These are phyloP conservation scores for Simalia tracyae DNA, from an alignment of 2,797 vertebrate species.

Conservation along the genomic window DNA sequence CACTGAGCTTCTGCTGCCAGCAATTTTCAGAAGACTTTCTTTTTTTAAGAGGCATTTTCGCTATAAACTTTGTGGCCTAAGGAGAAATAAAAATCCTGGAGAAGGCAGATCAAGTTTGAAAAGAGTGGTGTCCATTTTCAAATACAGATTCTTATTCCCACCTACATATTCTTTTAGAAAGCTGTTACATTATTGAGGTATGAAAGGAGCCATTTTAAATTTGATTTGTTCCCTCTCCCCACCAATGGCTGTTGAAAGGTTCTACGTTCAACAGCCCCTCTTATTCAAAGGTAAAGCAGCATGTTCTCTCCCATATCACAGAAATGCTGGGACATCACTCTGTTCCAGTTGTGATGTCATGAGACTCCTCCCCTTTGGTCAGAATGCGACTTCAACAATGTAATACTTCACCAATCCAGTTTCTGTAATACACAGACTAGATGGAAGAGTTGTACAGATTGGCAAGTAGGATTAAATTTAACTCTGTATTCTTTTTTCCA, in stretches of 20 bases:
- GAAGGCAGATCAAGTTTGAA: not conserved
- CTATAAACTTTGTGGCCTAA: not conserved
- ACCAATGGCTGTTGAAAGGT: not conserved
- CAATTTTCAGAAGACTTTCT: constrained; percentile 54
- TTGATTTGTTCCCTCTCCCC: not conserved
- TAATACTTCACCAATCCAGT: not conserved
- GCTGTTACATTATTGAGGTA: not conserved
- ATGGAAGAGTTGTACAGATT: not conserved
- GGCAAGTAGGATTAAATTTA: not conserved
- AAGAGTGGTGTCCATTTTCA: constrained; percentile 4
- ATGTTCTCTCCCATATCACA: constrained; percentile 7
- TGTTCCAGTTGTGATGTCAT: constrained; percentile 36
- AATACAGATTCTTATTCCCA: not conserved
- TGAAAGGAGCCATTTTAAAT: constrained; percentile 3
- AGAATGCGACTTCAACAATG: not conserved
- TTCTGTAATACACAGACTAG: not conserved
- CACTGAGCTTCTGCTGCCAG: constrained; percentile 27
- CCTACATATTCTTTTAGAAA: not conserved
- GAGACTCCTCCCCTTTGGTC: not conserved
- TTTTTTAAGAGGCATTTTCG: constrained; percentile 58
- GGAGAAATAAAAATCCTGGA: constrained; percentile 16
- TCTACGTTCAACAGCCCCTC: not conserved
- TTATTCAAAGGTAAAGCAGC: constrained; percentile 13
- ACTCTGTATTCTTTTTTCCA: not conserved
- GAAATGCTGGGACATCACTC: constrained; percentile 29